These are phyloP conservation scores for Meloe dianella DNA, from an alignment of 2,888 invertebrate genomes.

Conservation along the genomic window DNA sequence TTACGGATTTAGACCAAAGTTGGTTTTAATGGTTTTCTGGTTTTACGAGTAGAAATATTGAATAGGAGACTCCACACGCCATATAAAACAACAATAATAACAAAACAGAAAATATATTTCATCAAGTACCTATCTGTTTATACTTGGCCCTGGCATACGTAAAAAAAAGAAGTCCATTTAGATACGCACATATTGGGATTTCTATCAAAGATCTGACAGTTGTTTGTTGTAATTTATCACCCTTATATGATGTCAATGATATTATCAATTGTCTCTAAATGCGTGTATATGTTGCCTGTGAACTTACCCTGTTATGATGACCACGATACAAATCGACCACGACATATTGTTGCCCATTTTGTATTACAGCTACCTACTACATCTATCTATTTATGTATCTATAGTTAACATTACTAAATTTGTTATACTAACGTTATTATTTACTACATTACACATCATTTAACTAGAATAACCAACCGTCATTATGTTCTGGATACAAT, in stretches of 20 bases:
- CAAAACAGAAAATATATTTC: not conserved
- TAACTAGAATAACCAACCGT: conserved; percentile 13
- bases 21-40: conserved; percentile 44
- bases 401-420: not conserved
- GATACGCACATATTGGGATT: not conserved
- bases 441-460: conserved; percentile 13
- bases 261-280: conserved; percentile 23
- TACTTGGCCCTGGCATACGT: too few relatives aligned
- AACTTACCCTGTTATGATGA: conserved; percentile 12
- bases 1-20: conserved; percentile 38
- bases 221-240: conserved; percentile 27
- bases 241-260: conserved; percentile 28
- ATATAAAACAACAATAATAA: not conserved
- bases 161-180: not conserved
- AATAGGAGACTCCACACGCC: not conserved
- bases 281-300: conserved; percentile 23
- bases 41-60: conserved; percentile 33
- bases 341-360: conserved; percentile 12
- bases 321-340: conserved; percentile 16
- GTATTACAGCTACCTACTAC: not conserved
- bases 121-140: not conserved
- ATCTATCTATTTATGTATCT: not conserved
- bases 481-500: conserved; percentile 8
- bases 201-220: conserved; percentile 12
- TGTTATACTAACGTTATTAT: conserved; percentile 9